phyloP scores from a whole-genome alignment of 2,797 vertebrate genomes.

The Chelidonichthys spinosus region DNA sequence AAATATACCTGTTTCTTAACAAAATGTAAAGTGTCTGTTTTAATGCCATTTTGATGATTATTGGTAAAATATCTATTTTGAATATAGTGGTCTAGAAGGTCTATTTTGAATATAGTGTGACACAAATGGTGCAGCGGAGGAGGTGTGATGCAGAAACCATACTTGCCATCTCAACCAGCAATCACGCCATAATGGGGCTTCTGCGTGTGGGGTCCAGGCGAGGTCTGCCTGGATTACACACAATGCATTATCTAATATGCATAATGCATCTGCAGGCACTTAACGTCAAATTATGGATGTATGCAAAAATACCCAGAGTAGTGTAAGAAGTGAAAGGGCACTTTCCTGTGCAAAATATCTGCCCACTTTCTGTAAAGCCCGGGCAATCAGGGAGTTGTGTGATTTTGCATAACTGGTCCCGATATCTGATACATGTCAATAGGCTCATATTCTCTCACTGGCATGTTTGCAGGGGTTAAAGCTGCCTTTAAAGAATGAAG shows the following conservation, averaged over 20 bases:
- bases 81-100: conserved; percentile 17
- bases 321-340: conserved; percentile 49
- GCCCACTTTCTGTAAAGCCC: conserved; percentile 61
- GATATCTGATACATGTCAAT: conserved; percentile 62
- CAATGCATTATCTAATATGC: conserved; percentile 79
- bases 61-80: no score
- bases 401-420: conserved; percentile 62
- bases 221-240: conserved; percentile 68
- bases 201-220: conserved; percentile 35
- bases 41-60: no score
- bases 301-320: conserved; percentile 62
- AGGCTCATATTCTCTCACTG: conserved; percentile 50
- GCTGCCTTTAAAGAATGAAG: conserved; percentile 24
- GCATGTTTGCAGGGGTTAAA: conserved; percentile 54
- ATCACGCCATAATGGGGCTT: conserved; percentile 18
- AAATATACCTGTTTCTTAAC: no score
- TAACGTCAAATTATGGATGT: conserved; percentile 80
- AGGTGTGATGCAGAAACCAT: conserved; percentile 30
- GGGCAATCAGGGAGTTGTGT: conserved; percentile 57
- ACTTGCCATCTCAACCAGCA: conserved; percentile 14
- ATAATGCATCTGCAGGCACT: conserved; percentile 81
- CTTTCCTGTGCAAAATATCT: conserved; percentile 71
- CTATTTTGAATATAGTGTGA: conserved; percentile 24
- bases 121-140: conserved; percentile 1
- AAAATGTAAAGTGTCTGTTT: no score